A percentile compares a stretch with the other conserved stretches of the same genome.
phyloP scores from a whole-genome alignment of 2,888 invertebrate species.

The Nomada fabriciana region DNA sequence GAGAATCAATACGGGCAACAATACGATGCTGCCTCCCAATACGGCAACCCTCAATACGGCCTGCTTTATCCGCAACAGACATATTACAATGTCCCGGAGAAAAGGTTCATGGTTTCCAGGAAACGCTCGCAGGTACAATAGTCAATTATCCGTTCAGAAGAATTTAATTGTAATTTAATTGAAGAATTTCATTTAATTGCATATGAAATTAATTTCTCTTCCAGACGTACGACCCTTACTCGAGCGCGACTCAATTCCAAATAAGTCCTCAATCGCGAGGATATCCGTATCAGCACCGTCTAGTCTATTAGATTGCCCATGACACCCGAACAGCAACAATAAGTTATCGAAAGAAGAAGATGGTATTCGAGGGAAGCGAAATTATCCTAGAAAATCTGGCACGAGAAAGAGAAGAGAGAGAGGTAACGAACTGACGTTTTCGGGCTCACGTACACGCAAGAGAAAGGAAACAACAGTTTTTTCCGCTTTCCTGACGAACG shows the following conservation, averaged over 20 bases:
- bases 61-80: constrained; percentile 73
- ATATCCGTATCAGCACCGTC: constrained; percentile 78
- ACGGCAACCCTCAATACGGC: constrained; percentile 69
- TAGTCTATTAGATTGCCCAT: constrained; percentile 73
- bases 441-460: constrained; percentile 34
- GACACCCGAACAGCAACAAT: not conserved
- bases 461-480: constrained; percentile 1
- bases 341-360: not conserved
- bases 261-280: constrained; percentile 76
- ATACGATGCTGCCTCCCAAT: constrained; percentile 75
- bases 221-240: constrained; percentile 79
- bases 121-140: constrained; percentile 79
- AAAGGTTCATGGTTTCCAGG: constrained; percentile 80
- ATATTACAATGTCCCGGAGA: constrained; percentile 79
- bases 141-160: too few species aligned
- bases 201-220: not conserved
- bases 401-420: constrained; percentile 35
- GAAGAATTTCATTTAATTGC: too few species aligned
- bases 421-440: constrained; percentile 39
- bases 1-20: constrained; percentile 72
- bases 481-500: constrained; percentile 31
- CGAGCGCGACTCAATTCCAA: constrained; percentile 73
- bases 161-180: too few species aligned
- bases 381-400: constrained; percentile 10
- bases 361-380: constrained; percentile 7